Conservation (phyloP, 2,888 invertebrate genomes). For the Sympetrum striolatum region DNA sequence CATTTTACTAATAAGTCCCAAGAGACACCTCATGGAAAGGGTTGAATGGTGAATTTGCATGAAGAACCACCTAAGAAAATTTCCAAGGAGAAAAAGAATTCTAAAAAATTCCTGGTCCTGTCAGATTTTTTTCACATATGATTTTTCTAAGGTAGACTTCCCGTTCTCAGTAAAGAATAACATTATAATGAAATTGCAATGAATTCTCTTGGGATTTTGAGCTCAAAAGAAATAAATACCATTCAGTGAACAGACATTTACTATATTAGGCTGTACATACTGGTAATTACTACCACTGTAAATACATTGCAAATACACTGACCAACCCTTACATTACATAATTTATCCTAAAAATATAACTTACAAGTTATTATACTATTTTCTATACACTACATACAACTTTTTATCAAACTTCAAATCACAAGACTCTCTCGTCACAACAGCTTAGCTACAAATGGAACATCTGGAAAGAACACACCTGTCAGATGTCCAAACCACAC, state of each 20-base stretch:
- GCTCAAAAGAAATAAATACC: background rate
- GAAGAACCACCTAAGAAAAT: background rate
- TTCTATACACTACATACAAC: slow-evolving; percentile 44
- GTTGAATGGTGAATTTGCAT: no score
- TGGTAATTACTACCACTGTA: slow-evolving; percentile 44
- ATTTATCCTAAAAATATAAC: slow-evolving; percentile 47
- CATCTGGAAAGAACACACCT: background rate
- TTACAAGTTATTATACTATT: slow-evolving; percentile 43
- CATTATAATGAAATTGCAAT: no score
- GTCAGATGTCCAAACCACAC: slow-evolving; percentile 31
- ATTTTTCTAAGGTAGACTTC: background rate
- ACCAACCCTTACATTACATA: slow-evolving; percentile 45
- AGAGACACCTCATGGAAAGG: no score
- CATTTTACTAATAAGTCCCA: background rate
- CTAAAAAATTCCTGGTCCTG: background rate
- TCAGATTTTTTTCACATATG: no score
- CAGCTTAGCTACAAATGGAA: slow-evolving; percentile 35
- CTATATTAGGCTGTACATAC: slow-evolving; percentile 44
- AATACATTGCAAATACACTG: slow-evolving; percentile 39
- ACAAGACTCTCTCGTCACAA: slow-evolving; percentile 38
- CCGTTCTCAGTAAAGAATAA: background rate
- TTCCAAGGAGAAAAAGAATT: background rate
- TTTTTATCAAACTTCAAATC: slow-evolving; percentile 44
- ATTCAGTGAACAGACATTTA: slow-evolving; percentile 42
- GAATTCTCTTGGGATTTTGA: no score